These are phyloP conservation scores for Actias luna DNA, from an alignment of 2,888 invertebrate species.

Conservation along the genomic window DNA sequence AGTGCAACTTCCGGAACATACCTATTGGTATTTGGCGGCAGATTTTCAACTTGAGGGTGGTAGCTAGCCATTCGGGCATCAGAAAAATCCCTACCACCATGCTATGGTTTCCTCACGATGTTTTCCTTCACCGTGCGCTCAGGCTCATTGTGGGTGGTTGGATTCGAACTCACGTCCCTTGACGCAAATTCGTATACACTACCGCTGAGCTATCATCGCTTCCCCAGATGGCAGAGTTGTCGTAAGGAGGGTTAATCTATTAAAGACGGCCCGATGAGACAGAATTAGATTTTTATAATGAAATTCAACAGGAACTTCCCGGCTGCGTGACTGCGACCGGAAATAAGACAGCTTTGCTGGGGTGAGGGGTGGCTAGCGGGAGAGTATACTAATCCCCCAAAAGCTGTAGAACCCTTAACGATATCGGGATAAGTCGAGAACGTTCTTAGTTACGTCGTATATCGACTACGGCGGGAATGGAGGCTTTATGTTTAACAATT, in stretches of 20 bases:
- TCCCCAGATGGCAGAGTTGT: not conserved
- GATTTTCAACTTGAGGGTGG: no score
- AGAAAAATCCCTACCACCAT: no score
- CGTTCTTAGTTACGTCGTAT: not conserved
- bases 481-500: not conserved
- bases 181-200: no score
- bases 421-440: slow-evolving; percentile 6
- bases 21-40: no score
- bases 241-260: not conserved
- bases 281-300: slow-evolving; percentile 1
- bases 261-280: not conserved
- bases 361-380: not conserved
- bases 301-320: slow-evolving; percentile 1
- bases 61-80: no score
- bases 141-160: no score
- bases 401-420: slow-evolving; percentile 8
- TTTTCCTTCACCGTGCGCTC: no score
- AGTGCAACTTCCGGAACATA: no score
- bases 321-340: not conserved
- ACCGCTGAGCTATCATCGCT: no score
- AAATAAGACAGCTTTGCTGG: not conserved
- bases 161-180: no score
- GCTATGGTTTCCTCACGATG: no score
- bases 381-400: not conserved
- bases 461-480: not conserved